Conservation (phyloP, 2,888 invertebrate genomes). For the Eugnorisma glareosa region DNA sequence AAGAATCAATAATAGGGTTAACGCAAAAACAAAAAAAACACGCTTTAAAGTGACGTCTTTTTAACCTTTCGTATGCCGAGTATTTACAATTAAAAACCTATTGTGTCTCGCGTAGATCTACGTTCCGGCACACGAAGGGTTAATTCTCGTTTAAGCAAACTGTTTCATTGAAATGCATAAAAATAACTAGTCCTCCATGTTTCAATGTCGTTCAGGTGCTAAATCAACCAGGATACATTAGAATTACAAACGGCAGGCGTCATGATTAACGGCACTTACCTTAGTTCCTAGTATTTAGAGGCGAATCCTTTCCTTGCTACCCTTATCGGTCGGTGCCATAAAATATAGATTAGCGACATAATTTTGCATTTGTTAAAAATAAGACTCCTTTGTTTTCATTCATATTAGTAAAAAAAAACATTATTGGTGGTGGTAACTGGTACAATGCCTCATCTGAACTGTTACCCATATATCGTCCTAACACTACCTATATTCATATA, state of each 20-base stretch:
- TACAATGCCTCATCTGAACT: too few relatives aligned
- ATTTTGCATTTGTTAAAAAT: not conserved
- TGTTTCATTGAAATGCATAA: not conserved
- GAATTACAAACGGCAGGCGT: not conserved
- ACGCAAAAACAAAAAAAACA: not conserved
- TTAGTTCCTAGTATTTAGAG: not conserved
- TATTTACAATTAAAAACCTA: too few relatives aligned
- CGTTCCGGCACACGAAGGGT: too few relatives aligned
- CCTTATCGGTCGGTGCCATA: not conserved
- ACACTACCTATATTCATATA: too few relatives aligned
- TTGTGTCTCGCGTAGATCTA: too few relatives aligned
- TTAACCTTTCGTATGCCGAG: too few relatives aligned
- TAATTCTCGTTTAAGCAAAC: not conserved
- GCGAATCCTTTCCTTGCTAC: not conserved
- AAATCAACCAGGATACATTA: not conserved
- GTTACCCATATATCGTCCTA: too few relatives aligned
- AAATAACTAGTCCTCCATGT: not conserved
- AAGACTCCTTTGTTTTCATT: not conserved
- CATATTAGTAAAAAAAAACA: not conserved
- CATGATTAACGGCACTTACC: not conserved
- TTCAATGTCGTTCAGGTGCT: not conserved
- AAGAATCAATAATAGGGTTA: not conserved
- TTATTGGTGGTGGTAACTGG: not conserved
- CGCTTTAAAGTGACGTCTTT: not conserved
- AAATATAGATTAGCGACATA: not conserved